These are phyloP conservation scores for Ganaspis brasiliensis DNA, from an alignment of 2,888 invertebrate genomes.

Conservation along the genomic window DNA sequence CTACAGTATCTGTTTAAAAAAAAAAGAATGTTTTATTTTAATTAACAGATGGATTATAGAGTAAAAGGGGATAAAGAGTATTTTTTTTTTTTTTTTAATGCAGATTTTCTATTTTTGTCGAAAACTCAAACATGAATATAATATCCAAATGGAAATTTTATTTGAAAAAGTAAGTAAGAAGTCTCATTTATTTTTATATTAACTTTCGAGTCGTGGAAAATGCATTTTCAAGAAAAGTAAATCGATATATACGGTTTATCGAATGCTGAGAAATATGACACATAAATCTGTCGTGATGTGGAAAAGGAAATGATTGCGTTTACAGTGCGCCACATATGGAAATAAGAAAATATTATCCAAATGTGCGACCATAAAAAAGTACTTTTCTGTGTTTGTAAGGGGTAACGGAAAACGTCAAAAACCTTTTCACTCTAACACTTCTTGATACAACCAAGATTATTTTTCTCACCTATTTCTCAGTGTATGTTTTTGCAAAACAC, in stretches of 20 bases:
- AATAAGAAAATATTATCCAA: conserved; percentile 39
- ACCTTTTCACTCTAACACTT: no score
- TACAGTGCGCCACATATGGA: conserved; percentile 13
- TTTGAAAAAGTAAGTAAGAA: conserved; percentile 8
- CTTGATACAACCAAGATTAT: no score
- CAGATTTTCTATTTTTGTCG: not conserved
- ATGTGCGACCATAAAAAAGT: conserved; percentile 15
- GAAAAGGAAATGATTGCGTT: conserved; percentile 30
- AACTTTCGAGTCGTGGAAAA: not conserved
- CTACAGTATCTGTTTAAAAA: no score
- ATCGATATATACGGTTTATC: conserved; percentile 19
- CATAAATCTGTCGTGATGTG: conserved; percentile 10
- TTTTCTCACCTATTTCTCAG: no score
- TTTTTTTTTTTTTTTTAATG: no score
- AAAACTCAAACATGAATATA: not conserved
- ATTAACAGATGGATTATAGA: no score
- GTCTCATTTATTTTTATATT: conserved; percentile 22
- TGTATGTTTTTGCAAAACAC: no score
- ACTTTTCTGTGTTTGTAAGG: not conserved
- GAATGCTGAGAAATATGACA: conserved; percentile 12
- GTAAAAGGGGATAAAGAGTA: no score
- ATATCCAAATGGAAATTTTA: not conserved
- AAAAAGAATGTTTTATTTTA: no score
- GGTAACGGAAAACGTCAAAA: not conserved
- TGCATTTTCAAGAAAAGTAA: not conserved